Evolutionary conservation across 2,113 vertebrate genomes (phyloP), one percentile per base, ranked within the genome.

Genomic region (Paralichthys olivaceus): DNA sequence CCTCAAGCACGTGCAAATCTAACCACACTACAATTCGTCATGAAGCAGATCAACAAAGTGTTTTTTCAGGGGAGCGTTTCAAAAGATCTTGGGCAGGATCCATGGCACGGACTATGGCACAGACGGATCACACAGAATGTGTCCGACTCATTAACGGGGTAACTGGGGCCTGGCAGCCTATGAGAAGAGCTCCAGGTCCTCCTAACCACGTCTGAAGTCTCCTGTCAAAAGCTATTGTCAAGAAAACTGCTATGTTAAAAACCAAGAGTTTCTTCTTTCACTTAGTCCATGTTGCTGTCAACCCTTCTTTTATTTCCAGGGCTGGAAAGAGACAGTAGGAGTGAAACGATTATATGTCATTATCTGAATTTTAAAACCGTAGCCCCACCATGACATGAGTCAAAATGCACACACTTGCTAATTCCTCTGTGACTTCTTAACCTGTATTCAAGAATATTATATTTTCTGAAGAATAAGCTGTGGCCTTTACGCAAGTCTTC

Each of bases 81-180:
- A 89, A 93, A 29, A 91, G 82, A 84, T 81, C 87, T 92, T 90
- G 91, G 91, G 91, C 80, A 70, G 80, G 58, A 83, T 92, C 91
- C 91, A 90, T 61, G 90, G 91, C 92, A 93, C 87, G 87, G 78
- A 89, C 80, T 63, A 70, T 72, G 74, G 83, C 70, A 79, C 81
- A 90, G 87, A 91, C 79, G 74, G 88, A 93, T 91, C 89, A 93
- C 82, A 89, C 72, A 87, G 72, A 85, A 67, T 80, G 78, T 87
- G 91, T 93, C 90, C 88, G n/a, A 84, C 79, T 87, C 92, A 90
- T 92, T 93, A 92, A 93, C 83, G 69, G 80, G 72, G 28, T 58
- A 85, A 91, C 81, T 80, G 82, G 77, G 75, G 71, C 75, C 85
- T 90, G 89, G 81, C 88, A 89, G 74, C 64, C 55, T 25, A 73